A percentile compares a stretch with the other conserved stretches of the same genome.
These are phyloP conservation scores for Orthosia gracilis DNA, from an alignment of 2,888 invertebrate genomes.

Conservation along the genomic window DNA sequence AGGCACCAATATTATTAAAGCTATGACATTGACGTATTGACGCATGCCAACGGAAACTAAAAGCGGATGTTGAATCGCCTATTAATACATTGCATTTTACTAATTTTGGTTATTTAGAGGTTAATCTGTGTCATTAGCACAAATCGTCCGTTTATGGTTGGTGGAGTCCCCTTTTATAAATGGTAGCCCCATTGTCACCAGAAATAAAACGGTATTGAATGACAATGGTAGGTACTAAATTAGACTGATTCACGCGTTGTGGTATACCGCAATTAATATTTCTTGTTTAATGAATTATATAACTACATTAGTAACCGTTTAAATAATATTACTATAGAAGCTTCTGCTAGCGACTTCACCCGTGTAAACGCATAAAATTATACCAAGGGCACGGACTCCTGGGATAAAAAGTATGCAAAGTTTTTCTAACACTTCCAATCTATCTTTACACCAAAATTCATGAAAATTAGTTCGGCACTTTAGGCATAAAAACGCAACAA, in stretches of 20 bases:
- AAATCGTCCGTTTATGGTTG: background rate
- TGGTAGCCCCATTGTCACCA: background rate
- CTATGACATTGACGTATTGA: slow-evolving; percentile 8
- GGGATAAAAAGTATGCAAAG: too few relatives aligned
- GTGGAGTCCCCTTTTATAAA: background rate
- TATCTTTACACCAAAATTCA: background rate
- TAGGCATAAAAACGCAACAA: too few relatives aligned
- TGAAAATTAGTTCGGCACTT: background rate
- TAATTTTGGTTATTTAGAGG: background rate
- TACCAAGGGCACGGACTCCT: too few relatives aligned
- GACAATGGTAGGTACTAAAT: slow-evolving; percentile 2
- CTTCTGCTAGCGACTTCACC: too few relatives aligned
- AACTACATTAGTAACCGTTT: background rate
- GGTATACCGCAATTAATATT: background rate
- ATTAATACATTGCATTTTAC: background rate
- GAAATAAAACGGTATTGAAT: background rate
- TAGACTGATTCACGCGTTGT: background rate
- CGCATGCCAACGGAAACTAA: slow-evolving; percentile 2
- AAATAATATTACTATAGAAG: too few relatives aligned
- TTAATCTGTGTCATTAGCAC: background rate
- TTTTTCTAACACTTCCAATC: too few relatives aligned
- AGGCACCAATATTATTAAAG: slow-evolving; percentile 2
- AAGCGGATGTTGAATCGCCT: slow-evolving; percentile 1
- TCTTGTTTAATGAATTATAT: background rate
- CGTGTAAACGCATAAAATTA: too few relatives aligned